Conservation (phyloP, 2,113 vertebrate species). For the Rhabdomys dilectus region DNA sequence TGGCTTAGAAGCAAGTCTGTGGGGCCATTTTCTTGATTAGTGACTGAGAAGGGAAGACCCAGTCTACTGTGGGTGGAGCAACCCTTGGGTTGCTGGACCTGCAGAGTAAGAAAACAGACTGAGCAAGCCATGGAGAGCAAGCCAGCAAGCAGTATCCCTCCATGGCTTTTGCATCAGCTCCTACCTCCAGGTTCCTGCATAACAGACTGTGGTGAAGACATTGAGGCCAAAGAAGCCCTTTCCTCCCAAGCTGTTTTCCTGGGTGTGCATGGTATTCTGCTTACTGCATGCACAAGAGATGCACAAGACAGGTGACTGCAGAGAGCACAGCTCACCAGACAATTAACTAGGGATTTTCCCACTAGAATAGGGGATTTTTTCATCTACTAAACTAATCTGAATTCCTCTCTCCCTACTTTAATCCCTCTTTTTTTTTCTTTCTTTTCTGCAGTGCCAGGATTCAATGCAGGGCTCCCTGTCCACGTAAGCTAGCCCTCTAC, state of each 20-base stretch:
- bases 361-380: not conserved
- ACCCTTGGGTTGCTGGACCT: not conserved
- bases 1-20: not conserved
- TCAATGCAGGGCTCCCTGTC: not conserved
- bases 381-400: not conserved
- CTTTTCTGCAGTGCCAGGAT: not conserved
- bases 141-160: not conserved
- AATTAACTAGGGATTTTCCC: constrained; percentile 19
- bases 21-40: not conserved
- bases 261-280: not conserved
- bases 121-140: not conserved
- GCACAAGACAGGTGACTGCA: not conserved
- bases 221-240: not conserved
- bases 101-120: not conserved
- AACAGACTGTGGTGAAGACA: not conserved
- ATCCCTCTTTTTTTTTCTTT: not conserved
- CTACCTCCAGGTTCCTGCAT: not conserved
- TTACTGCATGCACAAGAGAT: too few species aligned
- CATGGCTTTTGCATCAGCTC: too few species aligned
- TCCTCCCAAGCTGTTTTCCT: too few species aligned
- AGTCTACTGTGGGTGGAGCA: not conserved
- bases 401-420: not conserved
- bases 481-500: not conserved
- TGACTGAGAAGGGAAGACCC: not conserved
- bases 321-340: not conserved